phyloP scores from a whole-genome alignment of 2,113 vertebrate genomes.

The Malaclemys terrapin region DNA sequence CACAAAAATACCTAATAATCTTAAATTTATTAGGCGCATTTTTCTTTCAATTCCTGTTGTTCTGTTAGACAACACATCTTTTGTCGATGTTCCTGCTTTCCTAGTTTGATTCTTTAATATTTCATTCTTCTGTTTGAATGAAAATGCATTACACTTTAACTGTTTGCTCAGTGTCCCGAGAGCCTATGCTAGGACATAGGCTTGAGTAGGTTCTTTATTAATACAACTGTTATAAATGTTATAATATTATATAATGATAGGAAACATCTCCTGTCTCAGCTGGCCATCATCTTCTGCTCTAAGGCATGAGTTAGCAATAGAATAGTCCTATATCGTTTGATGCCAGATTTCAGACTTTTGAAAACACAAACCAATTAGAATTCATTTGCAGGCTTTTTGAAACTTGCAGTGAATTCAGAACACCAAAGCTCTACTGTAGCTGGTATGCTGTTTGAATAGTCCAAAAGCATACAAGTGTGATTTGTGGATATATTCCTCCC shows the following conservation, averaged over 20 bases:
- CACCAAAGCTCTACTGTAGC: background rate
- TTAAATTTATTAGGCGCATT: background rate
- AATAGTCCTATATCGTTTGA: background rate
- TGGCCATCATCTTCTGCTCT: background rate
- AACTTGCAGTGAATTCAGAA: background rate
- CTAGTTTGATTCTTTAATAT: rapidly evolving
- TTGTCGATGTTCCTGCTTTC: background rate
- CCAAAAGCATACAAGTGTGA: background rate
- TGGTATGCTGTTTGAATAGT: background rate
- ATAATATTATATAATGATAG: background rate
- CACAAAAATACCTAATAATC: background rate
- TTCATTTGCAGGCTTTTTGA: background rate
- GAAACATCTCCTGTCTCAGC: background rate
- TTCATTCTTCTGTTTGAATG: background rate
- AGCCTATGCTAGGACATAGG: background rate
- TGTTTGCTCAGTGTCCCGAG: background rate
- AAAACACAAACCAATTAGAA: constrained; percentile 46
- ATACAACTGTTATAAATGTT: background rate
- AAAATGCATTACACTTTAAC: background rate
- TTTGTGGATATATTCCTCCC: background rate
- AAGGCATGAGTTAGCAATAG: background rate
- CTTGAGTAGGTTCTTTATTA: background rate
- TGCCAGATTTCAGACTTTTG: background rate
- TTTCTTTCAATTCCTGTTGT: background rate
- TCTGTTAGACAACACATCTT: background rate